phyloP scores from a whole-genome alignment of 2,797 vertebrate species.

The Pipistrellus pipistrellus region DNA sequence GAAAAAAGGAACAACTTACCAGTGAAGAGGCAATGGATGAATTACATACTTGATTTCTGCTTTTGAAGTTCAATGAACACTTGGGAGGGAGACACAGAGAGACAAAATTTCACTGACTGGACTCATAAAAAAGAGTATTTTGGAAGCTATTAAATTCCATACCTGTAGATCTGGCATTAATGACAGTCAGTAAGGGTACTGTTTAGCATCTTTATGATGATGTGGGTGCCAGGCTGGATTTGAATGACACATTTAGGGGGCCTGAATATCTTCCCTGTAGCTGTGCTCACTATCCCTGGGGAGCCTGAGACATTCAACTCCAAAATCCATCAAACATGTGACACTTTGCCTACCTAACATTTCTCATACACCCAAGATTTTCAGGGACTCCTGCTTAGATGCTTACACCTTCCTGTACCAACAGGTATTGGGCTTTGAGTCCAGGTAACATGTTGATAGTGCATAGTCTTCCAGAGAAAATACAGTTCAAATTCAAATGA shows the following conservation, averaged over 20 bases:
- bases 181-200: neutral
- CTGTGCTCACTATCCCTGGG: neutral
- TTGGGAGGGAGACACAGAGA: neutral
- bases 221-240: neutral
- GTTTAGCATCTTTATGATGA: neutral
- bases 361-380: neutral
- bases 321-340: neutral
- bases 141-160: neutral
- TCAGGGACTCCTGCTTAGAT: neutral
- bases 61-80: slow-evolving; percentile 56
- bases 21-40: neutral
- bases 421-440: neutral
- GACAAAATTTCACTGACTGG: slow-evolving; percentile 17
- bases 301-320: neutral
- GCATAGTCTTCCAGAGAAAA: neutral
- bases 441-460: neutral
- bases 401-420: neutral
- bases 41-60: slow-evolving; percentile 10
- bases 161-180: neutral
- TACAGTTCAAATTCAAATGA: neutral
- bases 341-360: neutral
- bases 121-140: slow-evolving; percentile 29
- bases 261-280: neutral
- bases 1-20: slow-evolving; percentile 11
- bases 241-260: neutral